These are phyloP conservation scores for Trichogramma pretiosum DNA, from an alignment of 1,140 invertebrate genomes.

Conservation along the genomic window DNA sequence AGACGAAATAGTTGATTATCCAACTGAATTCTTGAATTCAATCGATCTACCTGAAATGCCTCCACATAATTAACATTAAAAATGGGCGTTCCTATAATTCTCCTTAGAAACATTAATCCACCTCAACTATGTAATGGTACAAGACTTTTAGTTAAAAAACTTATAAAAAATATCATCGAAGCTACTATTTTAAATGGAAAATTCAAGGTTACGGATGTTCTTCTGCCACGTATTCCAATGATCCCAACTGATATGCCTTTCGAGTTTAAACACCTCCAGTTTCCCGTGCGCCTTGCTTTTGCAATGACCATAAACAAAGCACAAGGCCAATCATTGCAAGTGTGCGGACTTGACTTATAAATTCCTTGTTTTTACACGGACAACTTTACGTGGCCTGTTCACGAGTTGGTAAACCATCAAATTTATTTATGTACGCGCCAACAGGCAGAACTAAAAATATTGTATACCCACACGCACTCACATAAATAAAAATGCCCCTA, in stretches of 20 bases:
- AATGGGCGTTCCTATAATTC: conserved; percentile 37
- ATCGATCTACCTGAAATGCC: conserved; percentile 35
- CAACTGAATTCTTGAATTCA: conserved; percentile 40
- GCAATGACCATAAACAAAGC: conserved; percentile 51
- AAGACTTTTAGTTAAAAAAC: conserved; percentile 24
- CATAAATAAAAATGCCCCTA: too few species aligned
- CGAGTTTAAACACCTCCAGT: conserved; percentile 43
- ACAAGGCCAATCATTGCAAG: conserved; percentile 43
- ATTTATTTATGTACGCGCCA: not conserved
- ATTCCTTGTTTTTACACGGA: conserved; percentile 29
- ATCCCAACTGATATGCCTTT: conserved; percentile 35
- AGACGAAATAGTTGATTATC: conserved; percentile 36
- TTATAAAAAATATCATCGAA: conserved; percentile 26
- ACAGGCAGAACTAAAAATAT: too few species aligned
- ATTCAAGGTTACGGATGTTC: conserved; percentile 26
- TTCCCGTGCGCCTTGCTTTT: conserved; percentile 44
- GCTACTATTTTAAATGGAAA: conserved; percentile 29
- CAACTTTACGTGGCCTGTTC: conserved; percentile 37
- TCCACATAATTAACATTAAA: conserved; percentile 38
- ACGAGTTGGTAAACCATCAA: conserved; percentile 37
- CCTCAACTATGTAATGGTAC: conserved; percentile 42
- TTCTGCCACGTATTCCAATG: conserved; percentile 34
- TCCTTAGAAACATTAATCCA: conserved; percentile 39
- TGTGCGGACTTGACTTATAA: conserved; percentile 27
- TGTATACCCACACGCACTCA: too few species aligned